Evolutionary conservation across 1,140 invertebrate species (phyloP).

Genomic region (Apis dorsata): DNA sequence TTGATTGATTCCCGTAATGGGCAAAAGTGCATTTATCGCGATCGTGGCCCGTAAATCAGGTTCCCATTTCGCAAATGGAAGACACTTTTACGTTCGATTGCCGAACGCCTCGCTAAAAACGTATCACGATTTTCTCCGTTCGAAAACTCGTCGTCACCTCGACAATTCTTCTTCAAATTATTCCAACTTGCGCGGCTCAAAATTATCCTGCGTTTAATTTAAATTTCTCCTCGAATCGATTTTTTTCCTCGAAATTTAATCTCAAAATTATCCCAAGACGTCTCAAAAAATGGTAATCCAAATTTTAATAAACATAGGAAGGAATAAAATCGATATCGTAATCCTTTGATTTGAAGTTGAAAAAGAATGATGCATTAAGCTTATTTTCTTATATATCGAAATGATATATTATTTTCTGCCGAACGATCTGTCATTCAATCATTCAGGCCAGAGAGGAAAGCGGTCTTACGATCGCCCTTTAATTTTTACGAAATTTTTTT

Average conservation of each 20-base stretch:
- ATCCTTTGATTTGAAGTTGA: background rate
- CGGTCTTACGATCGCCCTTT: background rate
- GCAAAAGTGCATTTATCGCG: slow-evolving; percentile 36
- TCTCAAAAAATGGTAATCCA: background rate
- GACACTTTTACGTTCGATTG: slow-evolving; percentile 6
- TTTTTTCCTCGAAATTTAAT: background rate
- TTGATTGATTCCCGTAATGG: slow-evolving; percentile 36
- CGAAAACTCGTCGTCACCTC: background rate
- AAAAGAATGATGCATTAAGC: slow-evolving; percentile 1
- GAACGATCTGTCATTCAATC: background rate
- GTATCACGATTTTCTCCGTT: background rate
- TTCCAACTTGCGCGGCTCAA: background rate
- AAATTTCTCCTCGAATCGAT: background rate
- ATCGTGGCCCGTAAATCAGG: slow-evolving; percentile 17
- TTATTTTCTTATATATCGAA: background rate
- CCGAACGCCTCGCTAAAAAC: background rate
- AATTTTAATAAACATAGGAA: no score
- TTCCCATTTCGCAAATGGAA: slow-evolving; percentile 25
- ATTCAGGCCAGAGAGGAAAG: slow-evolving; percentile 1
- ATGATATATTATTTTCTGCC: background rate
- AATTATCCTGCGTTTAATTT: background rate
- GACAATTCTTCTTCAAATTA: background rate
- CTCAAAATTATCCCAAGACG: background rate
- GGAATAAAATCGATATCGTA: background rate
- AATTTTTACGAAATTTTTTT: background rate